These are phyloP conservation scores for Trypoxylus dichotomus DNA, from an alignment of 1,140 invertebrate genomes.

Conservation along the genomic window DNA sequence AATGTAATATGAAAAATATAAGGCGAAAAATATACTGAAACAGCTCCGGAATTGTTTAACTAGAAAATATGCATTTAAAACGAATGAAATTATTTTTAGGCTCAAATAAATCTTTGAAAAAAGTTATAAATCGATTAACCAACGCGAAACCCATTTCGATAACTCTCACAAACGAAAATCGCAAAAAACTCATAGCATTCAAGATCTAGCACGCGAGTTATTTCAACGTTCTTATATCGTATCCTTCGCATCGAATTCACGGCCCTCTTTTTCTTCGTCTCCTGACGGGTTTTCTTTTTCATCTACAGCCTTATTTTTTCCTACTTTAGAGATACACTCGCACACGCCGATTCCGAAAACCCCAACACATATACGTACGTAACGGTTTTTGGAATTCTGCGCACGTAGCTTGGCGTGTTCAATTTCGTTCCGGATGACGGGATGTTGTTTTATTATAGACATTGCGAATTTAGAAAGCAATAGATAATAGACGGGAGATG, in stretches of 20 bases:
- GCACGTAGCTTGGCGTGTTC: conserved; percentile 42
- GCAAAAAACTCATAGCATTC: too few species aligned
- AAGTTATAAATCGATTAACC: too few species aligned
- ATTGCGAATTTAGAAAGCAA: conserved; percentile 37
- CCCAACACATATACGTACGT: not conserved
- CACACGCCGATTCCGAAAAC: not conserved
- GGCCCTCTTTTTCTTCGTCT: not conserved
- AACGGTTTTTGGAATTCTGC: conserved; percentile 35
- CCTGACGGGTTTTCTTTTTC: not conserved
- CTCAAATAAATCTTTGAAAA: too few species aligned
- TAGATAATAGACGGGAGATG: conserved; percentile 38
- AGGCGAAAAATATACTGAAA: too few species aligned
- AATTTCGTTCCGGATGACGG: conserved; percentile 39
- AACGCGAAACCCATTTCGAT: too few species aligned
- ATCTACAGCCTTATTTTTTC: not conserved
- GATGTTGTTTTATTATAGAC: conserved; percentile 44
- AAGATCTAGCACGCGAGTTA: too few species aligned
- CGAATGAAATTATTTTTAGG: too few species aligned
- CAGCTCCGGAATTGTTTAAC: too few species aligned
- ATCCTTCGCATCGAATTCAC: not conserved
- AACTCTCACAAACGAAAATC: too few species aligned
- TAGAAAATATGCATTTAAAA: too few species aligned
- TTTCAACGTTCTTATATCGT: not conserved
- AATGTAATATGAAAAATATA: too few species aligned
- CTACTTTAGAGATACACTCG: not conserved